Conservation (phyloP, 2,888 invertebrate species). For the Tribolium freemani region DNA sequence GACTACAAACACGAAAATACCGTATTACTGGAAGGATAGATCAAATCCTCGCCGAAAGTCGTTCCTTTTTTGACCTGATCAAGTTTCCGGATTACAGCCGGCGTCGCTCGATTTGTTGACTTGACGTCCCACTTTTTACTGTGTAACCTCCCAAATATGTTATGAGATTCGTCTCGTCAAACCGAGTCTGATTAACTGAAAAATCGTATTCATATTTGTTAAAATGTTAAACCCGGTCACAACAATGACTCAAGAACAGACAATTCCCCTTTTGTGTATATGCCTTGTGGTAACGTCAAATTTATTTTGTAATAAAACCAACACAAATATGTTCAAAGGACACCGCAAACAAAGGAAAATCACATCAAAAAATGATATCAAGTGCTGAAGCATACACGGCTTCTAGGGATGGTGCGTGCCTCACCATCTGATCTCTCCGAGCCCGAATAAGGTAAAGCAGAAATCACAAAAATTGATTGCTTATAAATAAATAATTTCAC, state of each 20-base stretch:
- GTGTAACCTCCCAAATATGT: neutral
- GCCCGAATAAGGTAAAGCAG: constrained; percentile 25
- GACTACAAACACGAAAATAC: neutral
- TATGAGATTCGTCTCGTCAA: neutral
- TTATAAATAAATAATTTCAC: constrained; percentile 26
- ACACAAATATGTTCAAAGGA: constrained; percentile 41
- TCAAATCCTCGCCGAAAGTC: neutral
- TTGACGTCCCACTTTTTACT: neutral
- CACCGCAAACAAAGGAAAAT: constrained; percentile 43
- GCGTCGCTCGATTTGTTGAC: constrained; percentile 6
- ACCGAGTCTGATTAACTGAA: too few relatives aligned
- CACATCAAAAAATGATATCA: constrained; percentile 44
- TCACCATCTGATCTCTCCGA: constrained; percentile 18
- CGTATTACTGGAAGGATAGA: neutral
- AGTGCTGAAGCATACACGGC: constrained; percentile 38
- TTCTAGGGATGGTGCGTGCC: constrained; percentile 35
- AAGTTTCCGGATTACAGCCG: constrained; percentile 1
- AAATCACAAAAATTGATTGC: constrained; percentile 34
- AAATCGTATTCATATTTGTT: neutral
- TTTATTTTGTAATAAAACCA: constrained; percentile 45
- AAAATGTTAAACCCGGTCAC: neutral
- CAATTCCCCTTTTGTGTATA: constrained; percentile 26
- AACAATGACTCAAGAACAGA: constrained; percentile 6
- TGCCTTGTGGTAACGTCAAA: constrained; percentile 28
- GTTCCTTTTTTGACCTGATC: neutral